A percentile compares a stretch with the other conserved stretches of the same genome.
Evolutionary conservation across 1,140 invertebrate genomes (phyloP).

Genomic region (Drosophila ironensis): DNA sequence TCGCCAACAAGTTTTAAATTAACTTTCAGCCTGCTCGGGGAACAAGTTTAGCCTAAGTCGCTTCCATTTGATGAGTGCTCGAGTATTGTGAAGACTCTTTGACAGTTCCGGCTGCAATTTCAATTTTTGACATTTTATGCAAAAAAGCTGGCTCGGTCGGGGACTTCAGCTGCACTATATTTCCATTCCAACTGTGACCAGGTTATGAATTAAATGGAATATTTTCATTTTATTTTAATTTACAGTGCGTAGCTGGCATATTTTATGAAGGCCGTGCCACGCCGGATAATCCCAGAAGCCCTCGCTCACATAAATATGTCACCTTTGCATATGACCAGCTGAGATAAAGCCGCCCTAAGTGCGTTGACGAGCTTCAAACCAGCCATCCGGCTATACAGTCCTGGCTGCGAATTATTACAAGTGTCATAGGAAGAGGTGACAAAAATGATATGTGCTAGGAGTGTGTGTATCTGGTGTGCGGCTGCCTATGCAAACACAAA

Average conservation of each 20-base stretch:
- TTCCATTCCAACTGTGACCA: too few species aligned
- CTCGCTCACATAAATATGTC: conserved; percentile 26
- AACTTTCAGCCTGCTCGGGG: conserved; percentile 39
- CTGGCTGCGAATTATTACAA: conserved; percentile 65
- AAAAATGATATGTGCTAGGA: conserved; percentile 36
- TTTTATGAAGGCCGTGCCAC: background rate
- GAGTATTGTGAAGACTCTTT: conserved; percentile 36
- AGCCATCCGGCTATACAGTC: background rate
- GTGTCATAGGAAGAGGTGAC: conserved; percentile 58
- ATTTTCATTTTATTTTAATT: background rate
- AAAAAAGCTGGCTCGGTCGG: too few species aligned
- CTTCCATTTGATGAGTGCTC: conserved; percentile 31
- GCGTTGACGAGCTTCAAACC: conserved; percentile 41
- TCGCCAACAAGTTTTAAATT: conserved; percentile 51
- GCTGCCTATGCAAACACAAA: conserved; percentile 45
- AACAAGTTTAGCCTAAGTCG: conserved; percentile 28
- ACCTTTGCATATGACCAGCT: conserved; percentile 22
- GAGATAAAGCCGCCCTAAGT: conserved; percentile 50
- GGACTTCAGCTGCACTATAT: too few species aligned
- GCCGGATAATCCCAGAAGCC: background rate
- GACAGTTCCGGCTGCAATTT: conserved; percentile 39
- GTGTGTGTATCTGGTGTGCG: conserved; percentile 8
- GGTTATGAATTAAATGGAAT: too few species aligned
- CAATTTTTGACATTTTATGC: conserved; percentile 8
- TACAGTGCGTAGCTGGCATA: background rate